phyloP scores from a whole-genome alignment of 2,113 vertebrate species.

The Deroptyus accipitrinus region DNA sequence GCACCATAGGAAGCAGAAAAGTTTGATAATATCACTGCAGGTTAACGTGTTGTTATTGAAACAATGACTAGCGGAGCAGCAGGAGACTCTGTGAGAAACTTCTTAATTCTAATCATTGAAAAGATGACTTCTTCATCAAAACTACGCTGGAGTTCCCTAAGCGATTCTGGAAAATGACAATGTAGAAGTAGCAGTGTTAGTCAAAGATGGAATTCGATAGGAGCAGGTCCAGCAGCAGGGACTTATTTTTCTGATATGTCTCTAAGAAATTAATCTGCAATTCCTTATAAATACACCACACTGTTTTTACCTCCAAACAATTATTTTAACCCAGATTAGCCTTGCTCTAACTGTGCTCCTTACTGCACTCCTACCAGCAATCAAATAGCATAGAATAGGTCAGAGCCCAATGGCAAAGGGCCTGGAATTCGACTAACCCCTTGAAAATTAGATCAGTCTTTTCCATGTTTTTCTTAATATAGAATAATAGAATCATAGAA shows the following conservation, averaged over 20 bases:
- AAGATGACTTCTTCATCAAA: conserved; percentile 3
- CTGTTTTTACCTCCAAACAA: not conserved
- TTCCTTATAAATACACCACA: not conserved
- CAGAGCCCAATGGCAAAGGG: not conserved
- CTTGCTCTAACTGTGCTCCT: not conserved
- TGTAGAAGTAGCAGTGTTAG: not conserved
- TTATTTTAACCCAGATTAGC: not conserved
- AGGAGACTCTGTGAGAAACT: not conserved
- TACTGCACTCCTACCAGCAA: not conserved
- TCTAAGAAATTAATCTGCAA: not conserved
- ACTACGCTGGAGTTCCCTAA: not conserved
- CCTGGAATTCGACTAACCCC: not conserved
- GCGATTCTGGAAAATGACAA: not conserved
- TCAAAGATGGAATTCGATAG: not conserved
- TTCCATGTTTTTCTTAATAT: too few species aligned
- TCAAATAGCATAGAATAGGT: not conserved
- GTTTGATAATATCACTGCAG: conserved; percentile 15
- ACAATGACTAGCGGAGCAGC: not conserved
- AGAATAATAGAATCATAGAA: not conserved
- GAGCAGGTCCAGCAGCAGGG: not conserved
- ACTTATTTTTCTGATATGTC: not conserved
- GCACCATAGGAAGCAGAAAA: conserved; percentile 11
- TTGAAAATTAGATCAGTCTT: not conserved
- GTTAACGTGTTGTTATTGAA: conserved; percentile 24
- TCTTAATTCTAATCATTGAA: conserved; percentile 25